Evolutionary conservation across 1,140 invertebrate species (phyloP).

Genomic region (Ectropis grisescens): DNA sequence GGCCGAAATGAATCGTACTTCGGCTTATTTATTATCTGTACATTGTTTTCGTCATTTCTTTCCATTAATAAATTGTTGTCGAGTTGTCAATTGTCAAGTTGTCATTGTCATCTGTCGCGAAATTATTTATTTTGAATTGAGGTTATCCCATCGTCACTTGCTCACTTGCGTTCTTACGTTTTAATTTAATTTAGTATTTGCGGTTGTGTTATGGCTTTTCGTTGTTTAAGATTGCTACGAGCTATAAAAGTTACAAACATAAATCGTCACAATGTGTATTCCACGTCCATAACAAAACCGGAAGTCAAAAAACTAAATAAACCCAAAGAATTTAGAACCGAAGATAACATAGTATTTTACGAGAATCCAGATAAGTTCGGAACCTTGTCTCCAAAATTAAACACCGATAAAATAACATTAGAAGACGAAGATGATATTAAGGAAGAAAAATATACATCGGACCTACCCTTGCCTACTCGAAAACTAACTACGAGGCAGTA

Average conservation of each 20-base stretch:
- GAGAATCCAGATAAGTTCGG: constrained; percentile 72
- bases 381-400: constrained; percentile 19
- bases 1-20: too few species aligned
- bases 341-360: constrained; percentile 35
- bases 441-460: constrained; percentile 69
- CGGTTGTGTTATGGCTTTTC: constrained; percentile 34
- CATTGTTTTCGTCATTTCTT: too few species aligned
- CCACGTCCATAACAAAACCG: constrained; percentile 2
- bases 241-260: constrained; percentile 6
- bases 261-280: constrained; percentile 10
- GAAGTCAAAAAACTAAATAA: constrained; percentile 8
- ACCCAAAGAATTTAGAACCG: constrained; percentile 30
- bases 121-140: too few species aligned
- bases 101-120: too few species aligned
- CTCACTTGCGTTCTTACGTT: too few species aligned
- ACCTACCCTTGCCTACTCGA: constrained; percentile 50
- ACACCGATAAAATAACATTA: constrained; percentile 21
- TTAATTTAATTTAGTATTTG: too few species aligned
- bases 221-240: constrained; percentile 22
- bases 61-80: too few species aligned
- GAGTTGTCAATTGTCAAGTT: too few species aligned
- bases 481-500: constrained; percentile 74
- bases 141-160: too few species aligned
- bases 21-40: too few species aligned
- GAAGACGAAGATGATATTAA: constrained; percentile 67